Evolutionary conservation across 2,888 invertebrate species (phyloP).

Genomic region (Crocallis elinguaria): DNA sequence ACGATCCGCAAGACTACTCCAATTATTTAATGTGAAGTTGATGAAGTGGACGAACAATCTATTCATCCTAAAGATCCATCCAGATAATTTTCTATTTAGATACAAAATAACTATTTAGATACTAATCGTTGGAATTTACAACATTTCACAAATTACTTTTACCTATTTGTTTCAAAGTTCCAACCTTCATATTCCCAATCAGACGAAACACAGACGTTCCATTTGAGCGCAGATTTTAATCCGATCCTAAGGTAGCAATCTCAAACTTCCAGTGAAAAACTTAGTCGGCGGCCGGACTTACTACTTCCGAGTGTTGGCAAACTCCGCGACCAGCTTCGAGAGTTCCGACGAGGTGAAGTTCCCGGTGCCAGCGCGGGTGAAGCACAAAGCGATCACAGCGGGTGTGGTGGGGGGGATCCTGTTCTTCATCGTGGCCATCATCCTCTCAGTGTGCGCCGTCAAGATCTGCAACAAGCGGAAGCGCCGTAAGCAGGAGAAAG

Average conservation of each 20-base stretch:
- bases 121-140: too few species aligned
- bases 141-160: too few species aligned
- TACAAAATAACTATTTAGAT: too few species aligned
- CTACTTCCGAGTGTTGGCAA: constrained; percentile 95
- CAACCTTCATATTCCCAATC: too few species aligned
- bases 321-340: constrained; percentile 94
- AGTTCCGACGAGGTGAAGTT: constrained; percentile 95
- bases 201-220: neutral
- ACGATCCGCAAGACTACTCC: too few species aligned
- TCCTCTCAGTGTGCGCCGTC: constrained; percentile 98
- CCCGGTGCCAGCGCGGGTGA: constrained; percentile 95
- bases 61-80: too few species aligned
- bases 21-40: too few species aligned
- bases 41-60: too few species aligned
- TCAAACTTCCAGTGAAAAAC: constrained; percentile 90
- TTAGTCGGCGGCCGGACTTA: constrained; percentile 95
- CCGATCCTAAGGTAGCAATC: neutral
- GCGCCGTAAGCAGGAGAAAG: constrained; percentile 98
- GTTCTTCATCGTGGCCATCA: constrained; percentile 98
- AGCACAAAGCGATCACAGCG: constrained; percentile 97
- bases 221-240: neutral
- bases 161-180: too few species aligned
- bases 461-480: constrained; percentile 99
- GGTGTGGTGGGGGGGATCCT: constrained; percentile 98
- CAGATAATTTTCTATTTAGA: too few species aligned